Percentiles rank a stretch among this genome's conserved stretches.
These are phyloP conservation scores for Eucera pruinosa DNA, from an alignment of 2,888 invertebrate genomes.

Conservation along the genomic window DNA sequence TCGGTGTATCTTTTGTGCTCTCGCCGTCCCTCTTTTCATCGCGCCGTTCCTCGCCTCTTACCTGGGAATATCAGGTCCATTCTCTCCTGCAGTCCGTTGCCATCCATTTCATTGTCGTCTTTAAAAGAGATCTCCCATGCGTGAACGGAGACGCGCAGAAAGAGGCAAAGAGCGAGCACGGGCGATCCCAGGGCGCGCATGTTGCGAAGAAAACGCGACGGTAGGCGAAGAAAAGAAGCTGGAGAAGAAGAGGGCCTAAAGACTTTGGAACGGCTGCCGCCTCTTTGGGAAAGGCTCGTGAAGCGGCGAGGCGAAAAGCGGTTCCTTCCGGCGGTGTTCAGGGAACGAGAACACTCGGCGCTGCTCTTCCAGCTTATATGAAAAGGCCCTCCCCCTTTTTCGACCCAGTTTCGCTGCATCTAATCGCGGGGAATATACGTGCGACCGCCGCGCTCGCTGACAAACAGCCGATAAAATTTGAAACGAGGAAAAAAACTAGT, in stretches of 20 bases:
- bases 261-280: not conserved
- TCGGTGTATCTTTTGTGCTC: constrained; percentile 6
- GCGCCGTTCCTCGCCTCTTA: constrained; percentile 53
- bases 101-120: constrained; percentile 3
- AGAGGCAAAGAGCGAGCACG: constrained; percentile 21
- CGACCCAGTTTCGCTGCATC: constrained; percentile 53
- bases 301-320: constrained; percentile 25
- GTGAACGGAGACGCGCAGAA: constrained; percentile 31
- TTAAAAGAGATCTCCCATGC: constrained; percentile 56
- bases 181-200: constrained; percentile 19
- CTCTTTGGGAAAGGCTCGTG: not conserved
- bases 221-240: not conserved
- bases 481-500: not conserved
- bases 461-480: constrained; percentile 29
- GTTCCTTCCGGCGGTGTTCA: constrained; percentile 34
- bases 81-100: constrained; percentile 46
- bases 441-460: constrained; percentile 28
- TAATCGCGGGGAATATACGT: constrained; percentile 59
- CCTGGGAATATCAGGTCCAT: constrained; percentile 74
- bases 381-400: constrained; percentile 13
- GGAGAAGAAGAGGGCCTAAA: not conserved
- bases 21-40: not conserved
- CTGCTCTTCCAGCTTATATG: constrained; percentile 49
- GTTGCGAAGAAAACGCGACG: not conserved
- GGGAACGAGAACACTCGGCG: not conserved